Base-by-base conservation (phyloP, 2,113 vertebrate species). In the Rhinogobius similis region DNA sequence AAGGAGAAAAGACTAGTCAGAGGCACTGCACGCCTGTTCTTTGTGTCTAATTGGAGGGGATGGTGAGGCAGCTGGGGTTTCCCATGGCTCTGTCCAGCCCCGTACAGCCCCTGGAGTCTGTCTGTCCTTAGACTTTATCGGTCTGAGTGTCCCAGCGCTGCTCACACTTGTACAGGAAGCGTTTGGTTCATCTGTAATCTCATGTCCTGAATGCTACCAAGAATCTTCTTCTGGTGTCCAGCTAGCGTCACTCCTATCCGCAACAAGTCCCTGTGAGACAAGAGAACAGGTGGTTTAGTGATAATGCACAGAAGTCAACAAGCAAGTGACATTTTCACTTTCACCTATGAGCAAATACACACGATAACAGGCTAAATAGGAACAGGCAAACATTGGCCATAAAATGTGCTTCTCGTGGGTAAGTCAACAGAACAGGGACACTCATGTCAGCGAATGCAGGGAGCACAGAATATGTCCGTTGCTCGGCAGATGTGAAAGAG, bases 141-240 rank as follows among this genome's bases (percentile, higher is more conserved):
- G 69, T 86, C 62, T 69, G 79, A 65, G 63, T 62, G 72, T 76
- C 84, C 76, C 58, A 61, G 23, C 43, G 65, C 52, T 29, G 36
- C 73, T 99, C 95, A 99, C 93, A 99, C 98, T 93, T 99, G 97
- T 89, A 99, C 96, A 0, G 98, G 97, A 86, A 99, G 94, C 0
- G 97, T 99, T 94, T 99, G 98, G 93, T 98, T 99, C 97, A 99
- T 98, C 92, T 99, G 97, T 91, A 98, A 92, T 91, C 97, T 93
- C 97, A 99, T 99, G 92, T 98, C 97, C 93, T 98, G 97, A 94
- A 99, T 98, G 90, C 98, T 98, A 92, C 96, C 95, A 26, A 99
- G 93, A 77, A 99, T 98, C 92, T 99, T 99, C 93, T 99, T 99
- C 92, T 99, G 98, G 89, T 99, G 98, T 58, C 98, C 98, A 1